Percentiles rank a stretch among this genome's conserved stretches.
These are phyloP conservation scores for Callinectes sapidus DNA, from an alignment of 2,888 invertebrate genomes.

Conservation along the genomic window DNA sequence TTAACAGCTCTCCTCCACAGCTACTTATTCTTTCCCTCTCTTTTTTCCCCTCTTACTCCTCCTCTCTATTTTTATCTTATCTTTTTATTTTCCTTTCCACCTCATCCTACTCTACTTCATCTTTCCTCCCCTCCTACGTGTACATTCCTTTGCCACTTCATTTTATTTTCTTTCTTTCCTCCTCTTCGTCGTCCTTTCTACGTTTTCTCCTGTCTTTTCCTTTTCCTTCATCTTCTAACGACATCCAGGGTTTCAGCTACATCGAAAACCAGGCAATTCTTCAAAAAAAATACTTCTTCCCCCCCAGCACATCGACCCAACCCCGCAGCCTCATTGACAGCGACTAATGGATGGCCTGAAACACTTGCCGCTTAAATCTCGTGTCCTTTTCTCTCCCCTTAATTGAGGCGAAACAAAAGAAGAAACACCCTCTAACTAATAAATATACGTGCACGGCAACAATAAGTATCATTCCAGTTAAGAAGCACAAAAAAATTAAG, in stretches of 20 bases:
- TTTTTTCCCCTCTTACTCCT: neutral
- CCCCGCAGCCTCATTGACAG: conserved; percentile 55
- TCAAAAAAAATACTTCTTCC: conserved; percentile 48
- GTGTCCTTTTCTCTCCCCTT: conserved; percentile 51
- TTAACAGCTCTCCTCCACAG: neutral
- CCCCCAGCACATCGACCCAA: conserved; percentile 40
- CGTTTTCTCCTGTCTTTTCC: neutral
- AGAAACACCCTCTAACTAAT: neutral
- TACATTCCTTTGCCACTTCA: neutral
- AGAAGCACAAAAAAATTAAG: neutral
- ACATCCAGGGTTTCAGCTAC: neutral
- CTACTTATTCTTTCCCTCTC: neutral
- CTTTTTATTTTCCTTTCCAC: neutral
- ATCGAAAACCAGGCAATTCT: conserved; percentile 50
- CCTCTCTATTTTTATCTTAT: neutral
- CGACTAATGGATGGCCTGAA: conserved; percentile 53
- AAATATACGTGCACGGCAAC: neutral
- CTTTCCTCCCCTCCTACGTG: neutral
- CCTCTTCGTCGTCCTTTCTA: conserved; percentile 34
- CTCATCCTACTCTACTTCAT: neutral
- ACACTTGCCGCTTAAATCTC: conserved; percentile 46
- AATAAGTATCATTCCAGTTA: neutral
- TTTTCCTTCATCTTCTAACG: neutral
- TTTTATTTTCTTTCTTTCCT: neutral
- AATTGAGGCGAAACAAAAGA: conserved; percentile 49